phyloP scores from a whole-genome alignment of 2,113 vertebrate genomes.

The Pyrgilauda ruficollis region DNA sequence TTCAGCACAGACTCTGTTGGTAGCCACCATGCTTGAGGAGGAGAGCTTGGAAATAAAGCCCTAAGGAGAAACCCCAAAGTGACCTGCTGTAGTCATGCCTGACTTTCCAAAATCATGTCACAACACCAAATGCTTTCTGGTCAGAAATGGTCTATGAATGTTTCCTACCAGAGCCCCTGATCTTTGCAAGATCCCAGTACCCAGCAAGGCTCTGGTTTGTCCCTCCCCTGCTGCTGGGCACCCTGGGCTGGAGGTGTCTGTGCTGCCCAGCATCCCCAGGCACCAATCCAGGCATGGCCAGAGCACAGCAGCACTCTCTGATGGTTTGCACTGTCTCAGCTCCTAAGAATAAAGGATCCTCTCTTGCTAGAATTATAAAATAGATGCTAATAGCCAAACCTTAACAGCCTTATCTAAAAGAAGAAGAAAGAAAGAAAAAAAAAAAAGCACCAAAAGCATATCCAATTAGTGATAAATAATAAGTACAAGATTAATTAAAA shows the following conservation, averaged over 20 bases:
- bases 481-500: constrained; percentile 6
- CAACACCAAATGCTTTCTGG: neutral
- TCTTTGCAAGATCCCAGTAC: neutral
- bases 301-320: neutral
- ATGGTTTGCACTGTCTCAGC: neutral
- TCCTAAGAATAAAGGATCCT: neutral
- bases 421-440: neutral
- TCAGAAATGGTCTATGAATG: neutral
- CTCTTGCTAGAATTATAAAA: neutral
- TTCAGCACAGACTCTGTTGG: neutral
- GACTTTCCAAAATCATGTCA: neutral
- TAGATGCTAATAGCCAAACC: neutral
- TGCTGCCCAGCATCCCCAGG: neutral
- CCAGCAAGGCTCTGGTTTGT: neutral
- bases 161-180: neutral
- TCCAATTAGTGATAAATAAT: neutral
- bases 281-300: accelerated
- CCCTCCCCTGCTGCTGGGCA: neutral
- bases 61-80: neutral
- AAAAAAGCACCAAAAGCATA: neutral
- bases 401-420: neutral
- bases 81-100: neutral
- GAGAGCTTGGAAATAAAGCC: neutral
- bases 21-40: neutral
- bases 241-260: neutral